These are phyloP conservation scores for Tetanocera ferruginea DNA, from an alignment of 2,888 invertebrate genomes.

Conservation along the genomic window DNA sequence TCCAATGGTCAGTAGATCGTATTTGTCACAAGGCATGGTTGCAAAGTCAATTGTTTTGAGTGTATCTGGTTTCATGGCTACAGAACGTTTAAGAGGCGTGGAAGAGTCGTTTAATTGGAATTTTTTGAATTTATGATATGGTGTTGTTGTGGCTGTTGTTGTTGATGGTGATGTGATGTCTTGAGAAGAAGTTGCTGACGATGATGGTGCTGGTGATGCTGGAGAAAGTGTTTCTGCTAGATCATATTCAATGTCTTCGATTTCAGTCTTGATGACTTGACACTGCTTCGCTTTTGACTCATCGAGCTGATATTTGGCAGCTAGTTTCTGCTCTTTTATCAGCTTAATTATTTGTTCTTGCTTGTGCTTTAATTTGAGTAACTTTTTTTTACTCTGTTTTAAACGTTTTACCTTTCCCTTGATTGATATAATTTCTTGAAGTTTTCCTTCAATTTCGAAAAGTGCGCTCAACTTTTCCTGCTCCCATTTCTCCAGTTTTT, in stretches of 20 bases:
- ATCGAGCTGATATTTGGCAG: background rate
- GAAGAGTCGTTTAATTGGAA: slow-evolving; percentile 13
- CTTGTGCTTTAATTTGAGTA: too few relatives aligned
- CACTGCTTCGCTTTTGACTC: background rate
- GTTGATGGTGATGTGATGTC: slow-evolving; percentile 30
- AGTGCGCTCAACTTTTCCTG: slow-evolving; percentile 52
- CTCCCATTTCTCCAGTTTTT: slow-evolving; percentile 52
- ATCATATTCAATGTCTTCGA: too few relatives aligned
- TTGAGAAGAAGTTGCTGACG: slow-evolving; percentile 37
- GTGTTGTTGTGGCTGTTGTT: background rate
- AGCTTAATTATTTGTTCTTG: too few relatives aligned
- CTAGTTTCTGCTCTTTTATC: too few relatives aligned
- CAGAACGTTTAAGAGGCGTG: background rate
- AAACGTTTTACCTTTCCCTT: slow-evolving; percentile 43
- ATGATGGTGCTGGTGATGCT: background rate
- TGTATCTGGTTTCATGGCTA: background rate
- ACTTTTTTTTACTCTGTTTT: too few relatives aligned
- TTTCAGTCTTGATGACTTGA: too few relatives aligned
- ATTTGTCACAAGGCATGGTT: slow-evolving; percentile 24
- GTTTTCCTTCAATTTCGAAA: slow-evolving; percentile 50
- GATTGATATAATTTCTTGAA: slow-evolving; percentile 52
- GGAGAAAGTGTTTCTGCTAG: background rate
- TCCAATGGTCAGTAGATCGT: slow-evolving; percentile 63
- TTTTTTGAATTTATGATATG: slow-evolving; percentile 22
- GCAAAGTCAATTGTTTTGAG: too few relatives aligned